These are phyloP conservation scores for Oostethus manadensis DNA, from an alignment of 2,113 vertebrate genomes.

Conservation along the genomic window DNA sequence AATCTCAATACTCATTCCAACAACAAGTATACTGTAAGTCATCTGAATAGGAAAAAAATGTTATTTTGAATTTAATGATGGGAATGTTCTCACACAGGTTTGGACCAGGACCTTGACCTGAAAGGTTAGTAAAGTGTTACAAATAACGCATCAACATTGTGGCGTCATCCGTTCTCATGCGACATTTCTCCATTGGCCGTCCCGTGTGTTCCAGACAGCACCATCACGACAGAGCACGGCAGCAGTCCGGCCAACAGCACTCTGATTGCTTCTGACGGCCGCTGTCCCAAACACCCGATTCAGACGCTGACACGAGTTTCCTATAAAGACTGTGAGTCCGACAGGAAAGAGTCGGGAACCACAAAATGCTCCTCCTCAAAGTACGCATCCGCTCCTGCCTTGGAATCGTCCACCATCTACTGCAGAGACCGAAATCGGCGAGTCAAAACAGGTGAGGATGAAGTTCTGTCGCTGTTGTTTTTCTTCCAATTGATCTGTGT, in stretches of 20 bases:
- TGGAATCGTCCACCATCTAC: slow-evolving; percentile 70
- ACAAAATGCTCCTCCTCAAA: slow-evolving; percentile 12
- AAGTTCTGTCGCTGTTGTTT: background rate
- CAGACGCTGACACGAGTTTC: slow-evolving; percentile 65
- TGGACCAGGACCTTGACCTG: slow-evolving; percentile 79
- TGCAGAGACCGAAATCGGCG: slow-evolving; percentile 71
- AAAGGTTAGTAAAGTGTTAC: slow-evolving; percentile 71
- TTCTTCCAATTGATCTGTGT: background rate
- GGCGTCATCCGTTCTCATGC: background rate
- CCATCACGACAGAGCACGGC: slow-evolving; percentile 22
- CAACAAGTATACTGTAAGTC: too few species aligned
- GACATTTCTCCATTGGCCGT: too few species aligned
- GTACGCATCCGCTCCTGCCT: slow-evolving; percentile 39
- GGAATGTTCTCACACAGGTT: slow-evolving; percentile 64
- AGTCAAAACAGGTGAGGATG: slow-evolving; percentile 62
- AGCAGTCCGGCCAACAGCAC: slow-evolving; percentile 11
- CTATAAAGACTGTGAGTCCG: slow-evolving; percentile 70
- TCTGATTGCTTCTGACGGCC: slow-evolving; percentile 51
- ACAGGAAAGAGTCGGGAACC: slow-evolving; percentile 52
- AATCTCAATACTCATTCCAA: too few species aligned
- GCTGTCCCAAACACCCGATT: slow-evolving; percentile 15
- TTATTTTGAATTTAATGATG: background rate
- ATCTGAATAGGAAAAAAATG: background rate
- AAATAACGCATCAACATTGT: background rate
- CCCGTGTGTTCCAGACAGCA: slow-evolving; percentile 36